Evolutionary conservation across 2,888 invertebrate genomes (phyloP).

Genomic region (Sicus ferrugineus): DNA sequence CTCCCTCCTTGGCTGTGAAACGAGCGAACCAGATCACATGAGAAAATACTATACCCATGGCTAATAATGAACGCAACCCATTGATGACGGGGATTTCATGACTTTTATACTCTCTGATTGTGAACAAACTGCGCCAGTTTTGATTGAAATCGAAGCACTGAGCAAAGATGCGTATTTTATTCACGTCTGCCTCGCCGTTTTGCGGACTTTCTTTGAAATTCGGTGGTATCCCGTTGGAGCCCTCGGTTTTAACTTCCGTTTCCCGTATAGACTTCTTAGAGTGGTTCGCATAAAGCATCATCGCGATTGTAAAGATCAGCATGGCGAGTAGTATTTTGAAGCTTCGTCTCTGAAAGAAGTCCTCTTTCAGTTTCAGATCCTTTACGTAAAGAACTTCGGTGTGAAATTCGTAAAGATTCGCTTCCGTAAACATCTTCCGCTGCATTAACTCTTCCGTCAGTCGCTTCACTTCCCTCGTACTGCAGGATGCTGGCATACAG

Average conservation of each 20-base stretch:
- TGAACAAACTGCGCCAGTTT: neutral
- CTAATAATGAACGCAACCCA: constrained; percentile 58
- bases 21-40: constrained; percentile 61
- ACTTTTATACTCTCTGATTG: constrained; percentile 3
- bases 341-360: constrained; percentile 7
- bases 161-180: neutral
- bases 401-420: constrained; percentile 54
- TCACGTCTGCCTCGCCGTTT: neutral
- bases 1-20: constrained; percentile 57
- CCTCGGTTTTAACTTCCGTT: neutral
- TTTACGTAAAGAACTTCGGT: constrained; percentile 59
- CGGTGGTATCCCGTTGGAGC: neutral
- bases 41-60: constrained; percentile 59
- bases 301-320: neutral
- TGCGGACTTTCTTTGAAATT: neutral
- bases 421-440: constrained; percentile 49
- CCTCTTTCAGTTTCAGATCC: constrained; percentile 48
- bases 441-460: constrained; percentile 57
- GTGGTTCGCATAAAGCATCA: neutral
- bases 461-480: constrained; percentile 56
- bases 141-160: neutral
- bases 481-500: constrained; percentile 66
- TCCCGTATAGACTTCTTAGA: neutral
- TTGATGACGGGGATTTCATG: constrained; percentile 53
- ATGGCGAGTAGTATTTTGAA: neutral